phyloP scores from a whole-genome alignment of 2,797 vertebrate species.

The Sebastes miniatus region DNA sequence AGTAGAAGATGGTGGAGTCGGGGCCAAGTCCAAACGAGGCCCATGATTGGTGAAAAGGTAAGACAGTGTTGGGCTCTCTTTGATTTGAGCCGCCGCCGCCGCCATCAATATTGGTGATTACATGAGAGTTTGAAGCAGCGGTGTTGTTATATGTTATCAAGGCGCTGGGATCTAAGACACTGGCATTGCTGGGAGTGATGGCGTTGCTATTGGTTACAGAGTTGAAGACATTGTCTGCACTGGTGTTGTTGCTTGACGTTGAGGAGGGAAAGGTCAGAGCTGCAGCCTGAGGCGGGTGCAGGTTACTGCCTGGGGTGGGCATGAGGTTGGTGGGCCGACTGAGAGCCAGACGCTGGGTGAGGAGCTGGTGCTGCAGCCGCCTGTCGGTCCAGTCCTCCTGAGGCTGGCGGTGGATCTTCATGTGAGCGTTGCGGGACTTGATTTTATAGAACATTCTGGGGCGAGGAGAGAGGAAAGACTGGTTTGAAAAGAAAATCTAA shows the following conservation, averaged over 20 bases:
- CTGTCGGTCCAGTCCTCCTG: slow-evolving; percentile 82
- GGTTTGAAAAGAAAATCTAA: slow-evolving; percentile 27
- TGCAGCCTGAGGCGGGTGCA: slow-evolving; percentile 61
- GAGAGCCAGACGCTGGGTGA: slow-evolving; percentile 70
- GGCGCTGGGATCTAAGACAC: slow-evolving; percentile 10
- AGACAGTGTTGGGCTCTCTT: slow-evolving; percentile 39
- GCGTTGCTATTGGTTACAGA: slow-evolving; percentile 19
- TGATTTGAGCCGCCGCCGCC: slow-evolving; percentile 39
- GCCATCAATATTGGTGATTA: slow-evolving; percentile 26
- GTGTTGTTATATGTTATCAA: slow-evolving; percentile 39
- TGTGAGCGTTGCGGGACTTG: slow-evolving; percentile 87
- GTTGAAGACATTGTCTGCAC: slow-evolving; percentile 35
- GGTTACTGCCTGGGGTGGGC: slow-evolving; percentile 41
- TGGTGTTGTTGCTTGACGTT: slow-evolving; percentile 30
- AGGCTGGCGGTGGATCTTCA: slow-evolving; percentile 87
- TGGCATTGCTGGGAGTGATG: not conserved
- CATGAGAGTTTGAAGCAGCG: slow-evolving; percentile 35
- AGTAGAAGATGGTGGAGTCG: slow-evolving; percentile 59
- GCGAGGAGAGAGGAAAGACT: not conserved
- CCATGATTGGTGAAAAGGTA: slow-evolving; percentile 71
- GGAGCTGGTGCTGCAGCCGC: slow-evolving; percentile 71
- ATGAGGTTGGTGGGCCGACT: slow-evolving; percentile 55
- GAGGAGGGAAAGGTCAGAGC: slow-evolving; percentile 60
- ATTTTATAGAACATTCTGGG: slow-evolving; percentile 87
- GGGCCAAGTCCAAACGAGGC: slow-evolving; percentile 59